These are phyloP conservation scores for Macquaria ambigua DNA, from an alignment of 2,113 vertebrate species.

Conservation along the genomic window DNA sequence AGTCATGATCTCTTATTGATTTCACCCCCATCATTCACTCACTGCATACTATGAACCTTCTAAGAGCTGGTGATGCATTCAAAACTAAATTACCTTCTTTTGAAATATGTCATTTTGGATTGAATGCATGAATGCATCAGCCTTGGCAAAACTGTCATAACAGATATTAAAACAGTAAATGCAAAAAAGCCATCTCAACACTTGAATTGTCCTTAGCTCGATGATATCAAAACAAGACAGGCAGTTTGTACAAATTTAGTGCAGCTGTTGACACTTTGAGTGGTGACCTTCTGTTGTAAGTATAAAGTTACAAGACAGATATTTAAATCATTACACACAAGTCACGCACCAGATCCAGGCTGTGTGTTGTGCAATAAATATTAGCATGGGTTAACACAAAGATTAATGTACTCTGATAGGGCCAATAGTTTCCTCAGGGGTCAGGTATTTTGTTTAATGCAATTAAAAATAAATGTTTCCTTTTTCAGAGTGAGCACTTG, in stretches of 20 bases:
- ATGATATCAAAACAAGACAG: background rate
- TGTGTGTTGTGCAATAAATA: background rate
- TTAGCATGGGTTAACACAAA: slow-evolving; percentile 20
- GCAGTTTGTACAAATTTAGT: background rate
- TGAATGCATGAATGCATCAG: background rate
- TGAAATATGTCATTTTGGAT: background rate
- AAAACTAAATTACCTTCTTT: slow-evolving; percentile 12
- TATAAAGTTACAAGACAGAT: slow-evolving; percentile 10
- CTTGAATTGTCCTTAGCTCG: background rate
- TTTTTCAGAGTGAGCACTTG: slow-evolving; percentile 2
- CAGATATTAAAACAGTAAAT: background rate
- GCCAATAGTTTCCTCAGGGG: background rate
- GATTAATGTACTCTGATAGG: slow-evolving; percentile 29
- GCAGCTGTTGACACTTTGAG: background rate
- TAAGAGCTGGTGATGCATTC: slow-evolving; percentile 5
- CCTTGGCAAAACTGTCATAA: slow-evolving; percentile 14
- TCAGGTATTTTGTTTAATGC: slow-evolving; percentile 6
- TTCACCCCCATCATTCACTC: slow-evolving; percentile 2
- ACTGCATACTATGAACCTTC: slow-evolving; percentile 14
- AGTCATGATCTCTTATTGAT: slow-evolving; percentile 38
- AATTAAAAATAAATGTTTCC: slow-evolving; percentile 51
- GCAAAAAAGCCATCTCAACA: background rate
- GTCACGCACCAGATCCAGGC: slow-evolving; percentile 4
- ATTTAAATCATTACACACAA: slow-evolving; percentile 33
- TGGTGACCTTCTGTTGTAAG: slow-evolving; percentile 4